A percentile compares a stretch with the other conserved stretches of the same genome.
Evolutionary conservation across 2,113 vertebrate genomes (phyloP).

Genomic region (Bubo blakistoni): DNA sequence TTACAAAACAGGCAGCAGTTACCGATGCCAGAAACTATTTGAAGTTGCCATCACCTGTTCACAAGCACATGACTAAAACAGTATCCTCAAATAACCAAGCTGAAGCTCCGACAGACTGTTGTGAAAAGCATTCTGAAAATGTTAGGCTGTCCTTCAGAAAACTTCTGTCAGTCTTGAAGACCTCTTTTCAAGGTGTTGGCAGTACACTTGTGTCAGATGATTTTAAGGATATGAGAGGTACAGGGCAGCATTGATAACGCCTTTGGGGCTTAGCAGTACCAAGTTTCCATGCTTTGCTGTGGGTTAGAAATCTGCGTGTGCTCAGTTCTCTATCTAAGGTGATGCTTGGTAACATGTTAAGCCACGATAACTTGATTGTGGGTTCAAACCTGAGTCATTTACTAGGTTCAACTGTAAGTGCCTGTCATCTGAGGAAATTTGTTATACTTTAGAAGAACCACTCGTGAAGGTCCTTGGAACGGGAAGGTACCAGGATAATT

Average conservation of each 20-base stretch:
- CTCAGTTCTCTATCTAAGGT: background rate
- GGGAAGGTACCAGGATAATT: background rate
- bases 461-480: background rate
- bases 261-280: background rate
- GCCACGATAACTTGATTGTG: background rate
- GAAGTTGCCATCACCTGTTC: background rate
- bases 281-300: accelerated
- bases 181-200: background rate
- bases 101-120: background rate
- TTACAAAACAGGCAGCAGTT: background rate
- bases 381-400: background rate
- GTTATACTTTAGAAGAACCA: background rate
- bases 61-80: background rate
- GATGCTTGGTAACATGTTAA: background rate
- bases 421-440: background rate
- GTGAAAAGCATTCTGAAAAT: background rate
- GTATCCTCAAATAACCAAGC: background rate
- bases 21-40: background rate
- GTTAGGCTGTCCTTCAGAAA: background rate
- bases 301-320: accelerated
- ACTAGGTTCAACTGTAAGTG: background rate
- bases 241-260: background rate
- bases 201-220: background rate
- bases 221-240: background rate
- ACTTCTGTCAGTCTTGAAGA: accelerated